Evolutionary conservation across 2,888 invertebrate genomes (phyloP).

Genomic region (Mythimna pallens): DNA sequence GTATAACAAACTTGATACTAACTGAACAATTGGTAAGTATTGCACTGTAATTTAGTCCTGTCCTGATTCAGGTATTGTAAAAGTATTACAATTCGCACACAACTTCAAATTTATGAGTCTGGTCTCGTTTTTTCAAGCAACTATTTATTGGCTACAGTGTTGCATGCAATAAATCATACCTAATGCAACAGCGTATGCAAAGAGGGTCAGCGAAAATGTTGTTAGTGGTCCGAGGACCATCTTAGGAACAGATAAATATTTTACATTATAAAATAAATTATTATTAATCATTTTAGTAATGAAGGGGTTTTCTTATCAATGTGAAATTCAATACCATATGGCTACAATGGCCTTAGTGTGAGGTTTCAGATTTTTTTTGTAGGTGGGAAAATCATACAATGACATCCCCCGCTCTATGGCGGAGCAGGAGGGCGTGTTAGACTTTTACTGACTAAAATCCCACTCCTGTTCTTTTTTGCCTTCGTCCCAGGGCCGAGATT

Average conservation of each 20-base stretch:
- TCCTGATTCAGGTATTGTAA: neutral
- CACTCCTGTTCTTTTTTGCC: too few species aligned
- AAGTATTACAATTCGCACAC: conserved; percentile 33
- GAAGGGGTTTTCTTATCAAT: neutral
- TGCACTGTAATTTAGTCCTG: conserved; percentile 16
- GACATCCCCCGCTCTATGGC: too few species aligned
- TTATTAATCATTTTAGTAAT: too few species aligned
- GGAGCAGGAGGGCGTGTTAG: too few species aligned
- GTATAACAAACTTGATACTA: too few species aligned
- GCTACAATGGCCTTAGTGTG: neutral
- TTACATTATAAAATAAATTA: too few species aligned
- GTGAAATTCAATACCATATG: neutral
- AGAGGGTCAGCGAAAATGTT: conserved; percentile 16
- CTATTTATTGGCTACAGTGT: conserved; percentile 29
- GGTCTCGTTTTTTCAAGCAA: conserved; percentile 30
- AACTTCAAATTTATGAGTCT: conserved; percentile 45
- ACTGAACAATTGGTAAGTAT: neutral
- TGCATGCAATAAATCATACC: conserved; percentile 18
- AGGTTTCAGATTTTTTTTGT: neutral
- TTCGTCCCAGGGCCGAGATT: too few species aligned
- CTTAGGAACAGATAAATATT: neutral
- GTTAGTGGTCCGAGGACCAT: neutral
- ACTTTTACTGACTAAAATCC: too few species aligned
- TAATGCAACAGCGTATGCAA: conserved; percentile 43
- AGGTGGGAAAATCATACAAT: too few species aligned